Evolutionary conservation across 2,113 vertebrate species (phyloP).

Genomic region (Emydocephalus ijimae): DNA sequence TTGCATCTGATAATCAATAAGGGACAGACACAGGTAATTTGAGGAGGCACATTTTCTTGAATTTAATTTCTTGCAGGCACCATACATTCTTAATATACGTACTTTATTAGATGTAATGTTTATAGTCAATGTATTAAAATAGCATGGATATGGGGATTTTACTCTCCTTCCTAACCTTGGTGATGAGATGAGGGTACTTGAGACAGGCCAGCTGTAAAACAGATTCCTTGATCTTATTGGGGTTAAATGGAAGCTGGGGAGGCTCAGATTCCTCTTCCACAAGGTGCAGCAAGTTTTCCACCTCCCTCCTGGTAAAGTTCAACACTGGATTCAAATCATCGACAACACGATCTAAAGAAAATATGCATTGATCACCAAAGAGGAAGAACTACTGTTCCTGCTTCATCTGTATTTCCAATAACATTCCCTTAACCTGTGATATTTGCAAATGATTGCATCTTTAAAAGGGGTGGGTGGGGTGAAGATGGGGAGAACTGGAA

Average conservation of each 20-base stretch:
- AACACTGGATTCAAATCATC: slow-evolving; percentile 97
- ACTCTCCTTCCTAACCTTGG: slow-evolving; percentile 78
- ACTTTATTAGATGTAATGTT: not conserved
- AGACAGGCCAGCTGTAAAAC: slow-evolving; percentile 85
- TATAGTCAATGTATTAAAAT: not conserved
- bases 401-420: not conserved
- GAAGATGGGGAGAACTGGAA: too few relatives aligned
- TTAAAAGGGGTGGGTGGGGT: not conserved
- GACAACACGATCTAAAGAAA: slow-evolving; percentile 87
- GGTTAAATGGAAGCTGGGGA: slow-evolving; percentile 63
- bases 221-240: slow-evolving; percentile 73
- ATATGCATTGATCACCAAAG: not conserved
- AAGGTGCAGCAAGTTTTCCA: slow-evolving; percentile 97
- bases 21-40: not conserved
- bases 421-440: not conserved
- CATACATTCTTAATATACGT: not conserved
- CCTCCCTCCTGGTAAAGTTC: slow-evolving; percentile 94
- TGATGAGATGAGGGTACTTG: slow-evolving; percentile 90
- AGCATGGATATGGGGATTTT: too few relatives aligned
- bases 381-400: not conserved
- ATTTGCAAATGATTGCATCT: not conserved
- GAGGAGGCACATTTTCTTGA: not conserved
- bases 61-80: not conserved
- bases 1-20: not conserved
- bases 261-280: slow-evolving; percentile 89